phyloP scores from a whole-genome alignment of 2,797 vertebrate species.

The Gastrophryne carolinensis region DNA sequence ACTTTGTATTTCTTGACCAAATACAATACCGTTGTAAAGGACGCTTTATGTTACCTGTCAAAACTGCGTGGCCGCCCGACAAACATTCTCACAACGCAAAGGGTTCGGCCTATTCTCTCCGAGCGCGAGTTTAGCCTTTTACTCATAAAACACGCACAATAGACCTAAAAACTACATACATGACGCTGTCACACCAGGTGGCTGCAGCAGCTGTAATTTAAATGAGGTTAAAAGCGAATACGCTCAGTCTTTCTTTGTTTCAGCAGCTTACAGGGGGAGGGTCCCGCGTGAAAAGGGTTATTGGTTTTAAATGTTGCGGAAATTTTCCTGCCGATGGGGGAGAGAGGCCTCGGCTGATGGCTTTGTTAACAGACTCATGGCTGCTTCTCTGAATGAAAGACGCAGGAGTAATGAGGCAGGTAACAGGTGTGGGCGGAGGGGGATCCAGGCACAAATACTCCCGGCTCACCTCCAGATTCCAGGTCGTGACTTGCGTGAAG shows the following conservation, averaged over 20 bases:
- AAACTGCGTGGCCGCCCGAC: not conserved
- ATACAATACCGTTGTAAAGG: not conserved
- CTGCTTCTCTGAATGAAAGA: slow-evolving; percentile 39
- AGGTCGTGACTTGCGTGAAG: slow-evolving; percentile 43
- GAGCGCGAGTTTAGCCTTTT: slow-evolving; percentile 26
- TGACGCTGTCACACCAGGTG: slow-evolving; percentile 47
- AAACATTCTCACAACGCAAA: not conserved
- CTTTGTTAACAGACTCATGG: slow-evolving; percentile 47
- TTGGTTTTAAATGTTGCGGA: slow-evolving; percentile 52
- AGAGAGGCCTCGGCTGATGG: slow-evolving; percentile 36
- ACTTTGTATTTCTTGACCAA: not conserved
- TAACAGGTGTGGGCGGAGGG: slow-evolving; percentile 44
- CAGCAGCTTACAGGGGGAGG: slow-evolving; percentile 40
- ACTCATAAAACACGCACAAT: slow-evolving; percentile 24
- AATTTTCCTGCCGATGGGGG: slow-evolving; percentile 29
- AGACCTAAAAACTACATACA: slow-evolving; percentile 32
- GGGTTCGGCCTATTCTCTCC: not conserved
- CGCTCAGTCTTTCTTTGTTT: slow-evolving; percentile 40
- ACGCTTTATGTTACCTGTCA: not conserved
- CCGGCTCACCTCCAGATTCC: slow-evolving; percentile 21
- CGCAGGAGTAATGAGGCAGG: slow-evolving; percentile 47
- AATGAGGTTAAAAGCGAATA: slow-evolving; percentile 48
- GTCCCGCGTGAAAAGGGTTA: slow-evolving; percentile 43
- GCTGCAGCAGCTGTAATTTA: slow-evolving; percentile 43
- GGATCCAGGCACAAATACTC: slow-evolving; percentile 38